These are phyloP conservation scores for Drosophila ercepeae DNA, from an alignment of 1,140 invertebrate species.

Conservation along the genomic window DNA sequence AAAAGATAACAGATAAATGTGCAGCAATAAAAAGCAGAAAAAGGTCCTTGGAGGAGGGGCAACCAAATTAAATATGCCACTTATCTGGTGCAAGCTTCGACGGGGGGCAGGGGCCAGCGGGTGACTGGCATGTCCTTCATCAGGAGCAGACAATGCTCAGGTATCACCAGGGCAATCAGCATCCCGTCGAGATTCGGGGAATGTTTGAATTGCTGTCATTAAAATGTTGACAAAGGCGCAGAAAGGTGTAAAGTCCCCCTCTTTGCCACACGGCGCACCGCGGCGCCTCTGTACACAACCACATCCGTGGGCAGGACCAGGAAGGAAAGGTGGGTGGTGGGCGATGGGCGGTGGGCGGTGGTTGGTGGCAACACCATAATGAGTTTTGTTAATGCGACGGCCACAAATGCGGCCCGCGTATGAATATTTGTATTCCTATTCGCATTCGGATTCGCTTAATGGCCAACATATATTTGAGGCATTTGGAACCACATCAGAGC, in stretches of 20 bases:
- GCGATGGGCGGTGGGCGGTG: not conserved
- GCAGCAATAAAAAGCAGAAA: constrained; percentile 65
- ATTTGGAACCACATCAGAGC: not conserved
- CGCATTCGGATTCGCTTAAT: constrained; percentile 20
- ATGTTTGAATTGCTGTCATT: constrained; percentile 82
- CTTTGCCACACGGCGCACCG: constrained; percentile 2
- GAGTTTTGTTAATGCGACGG: constrained; percentile 70
- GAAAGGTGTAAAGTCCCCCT: constrained; percentile 72
- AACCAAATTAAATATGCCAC: constrained; percentile 73
- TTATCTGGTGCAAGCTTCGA: constrained; percentile 67
- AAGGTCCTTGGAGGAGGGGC: constrained; percentile 16
- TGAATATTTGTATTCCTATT: constrained; percentile 32
- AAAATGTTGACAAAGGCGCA: constrained; percentile 82
- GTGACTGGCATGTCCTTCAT: not conserved
- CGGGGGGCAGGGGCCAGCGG: not conserved
- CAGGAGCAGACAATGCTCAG: constrained; percentile 59
- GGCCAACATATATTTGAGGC: constrained; percentile 4
- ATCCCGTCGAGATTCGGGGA: constrained; percentile 28
- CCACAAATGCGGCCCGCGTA: constrained; percentile 59
- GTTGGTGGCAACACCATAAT: constrained; percentile 39
- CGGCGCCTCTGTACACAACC: constrained; percentile 7
- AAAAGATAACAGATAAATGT: constrained; percentile 75
- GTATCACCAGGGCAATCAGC: constrained; percentile 67
- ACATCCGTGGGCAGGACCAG: not conserved
- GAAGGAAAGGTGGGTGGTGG: not conserved